Evolutionary conservation across 2,888 invertebrate species (phyloP).

Genomic region (Acholoe squamosa): DNA sequence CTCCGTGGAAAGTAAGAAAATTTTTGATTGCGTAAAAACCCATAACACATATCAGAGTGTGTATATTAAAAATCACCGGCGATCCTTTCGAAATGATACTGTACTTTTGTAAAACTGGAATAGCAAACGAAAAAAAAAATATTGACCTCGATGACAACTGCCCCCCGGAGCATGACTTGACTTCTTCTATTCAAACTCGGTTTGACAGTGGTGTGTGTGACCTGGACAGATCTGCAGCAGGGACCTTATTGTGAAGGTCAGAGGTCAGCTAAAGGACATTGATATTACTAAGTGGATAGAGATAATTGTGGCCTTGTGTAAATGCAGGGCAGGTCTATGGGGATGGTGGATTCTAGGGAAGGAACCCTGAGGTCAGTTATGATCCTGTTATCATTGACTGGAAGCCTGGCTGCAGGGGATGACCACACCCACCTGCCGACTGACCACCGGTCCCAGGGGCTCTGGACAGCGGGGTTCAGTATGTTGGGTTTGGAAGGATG

Average conservation of each 20-base stretch:
- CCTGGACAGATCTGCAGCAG: neutral
- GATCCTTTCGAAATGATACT: no score
- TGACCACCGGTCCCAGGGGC: neutral
- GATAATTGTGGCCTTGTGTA: neutral
- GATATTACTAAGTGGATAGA: constrained; percentile 35
- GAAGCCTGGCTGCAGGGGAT: neutral
- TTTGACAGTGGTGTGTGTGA: neutral
- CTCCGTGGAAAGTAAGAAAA: no score
- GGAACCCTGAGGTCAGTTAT: constrained; percentile 29
- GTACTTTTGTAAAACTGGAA: no score
- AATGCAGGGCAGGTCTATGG: neutral
- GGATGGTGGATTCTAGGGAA: neutral
- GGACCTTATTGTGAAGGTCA: constrained; percentile 42
- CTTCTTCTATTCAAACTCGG: no score
- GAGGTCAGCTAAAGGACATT: neutral
- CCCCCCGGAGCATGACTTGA: no score
- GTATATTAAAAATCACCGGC: no score
- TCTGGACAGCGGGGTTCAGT: neutral
- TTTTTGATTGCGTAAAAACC: no score
- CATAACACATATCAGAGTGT: no score
- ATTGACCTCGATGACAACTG: no score
- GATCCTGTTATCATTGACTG: constrained; percentile 46
- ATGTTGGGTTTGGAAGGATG: neutral
- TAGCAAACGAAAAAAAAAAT: no score
- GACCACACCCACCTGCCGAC: constrained; percentile 48